Evolutionary conservation across 2,888 invertebrate species (phyloP).

Genomic region (Abrostola tripartita): DNA sequence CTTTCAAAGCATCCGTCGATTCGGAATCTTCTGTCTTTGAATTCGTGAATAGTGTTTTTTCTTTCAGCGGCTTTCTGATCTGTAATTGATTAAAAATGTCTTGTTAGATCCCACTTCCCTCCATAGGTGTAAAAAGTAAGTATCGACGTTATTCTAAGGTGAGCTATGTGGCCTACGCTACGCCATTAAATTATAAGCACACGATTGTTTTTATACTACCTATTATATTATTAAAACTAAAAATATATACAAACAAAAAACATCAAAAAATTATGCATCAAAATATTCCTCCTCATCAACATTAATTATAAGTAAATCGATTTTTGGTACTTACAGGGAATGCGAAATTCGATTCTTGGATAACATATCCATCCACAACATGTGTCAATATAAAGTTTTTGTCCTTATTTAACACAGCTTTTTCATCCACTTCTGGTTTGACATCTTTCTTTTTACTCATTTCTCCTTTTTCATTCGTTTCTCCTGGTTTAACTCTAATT

Average conservation of each 20-base stretch:
- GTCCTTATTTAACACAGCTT: slow-evolving; percentile 47
- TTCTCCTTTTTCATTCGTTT: slow-evolving; percentile 27
- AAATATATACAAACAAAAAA: too few species aligned
- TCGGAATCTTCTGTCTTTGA: slow-evolving; percentile 46
- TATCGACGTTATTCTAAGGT: too few species aligned
- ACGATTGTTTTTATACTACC: too few species aligned
- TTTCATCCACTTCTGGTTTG: slow-evolving; percentile 28
- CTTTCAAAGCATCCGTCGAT: slow-evolving; percentile 45
- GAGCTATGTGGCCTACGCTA: too few species aligned
- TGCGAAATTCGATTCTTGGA: slow-evolving; percentile 83
- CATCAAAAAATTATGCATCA: too few species aligned
- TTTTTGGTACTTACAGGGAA: slow-evolving; percentile 76
- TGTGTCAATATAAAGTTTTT: slow-evolving; percentile 74
- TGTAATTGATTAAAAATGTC: slow-evolving; percentile 47
- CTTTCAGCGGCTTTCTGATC: slow-evolving; percentile 76
- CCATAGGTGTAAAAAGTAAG: too few species aligned
- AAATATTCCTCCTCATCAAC: too few species aligned
- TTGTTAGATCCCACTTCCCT: too few species aligned
- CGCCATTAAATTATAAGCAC: too few species aligned
- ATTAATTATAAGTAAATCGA: too few species aligned
- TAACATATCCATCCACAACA: slow-evolving; percentile 82
- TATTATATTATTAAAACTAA: too few species aligned
- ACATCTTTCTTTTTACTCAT: slow-evolving; percentile 22
- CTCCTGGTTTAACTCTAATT: slow-evolving; percentile 17
- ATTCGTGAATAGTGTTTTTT: slow-evolving; percentile 63